phyloP scores from a whole-genome alignment of 2,113 vertebrate species.

The Petrocephalus zakoni region DNA sequence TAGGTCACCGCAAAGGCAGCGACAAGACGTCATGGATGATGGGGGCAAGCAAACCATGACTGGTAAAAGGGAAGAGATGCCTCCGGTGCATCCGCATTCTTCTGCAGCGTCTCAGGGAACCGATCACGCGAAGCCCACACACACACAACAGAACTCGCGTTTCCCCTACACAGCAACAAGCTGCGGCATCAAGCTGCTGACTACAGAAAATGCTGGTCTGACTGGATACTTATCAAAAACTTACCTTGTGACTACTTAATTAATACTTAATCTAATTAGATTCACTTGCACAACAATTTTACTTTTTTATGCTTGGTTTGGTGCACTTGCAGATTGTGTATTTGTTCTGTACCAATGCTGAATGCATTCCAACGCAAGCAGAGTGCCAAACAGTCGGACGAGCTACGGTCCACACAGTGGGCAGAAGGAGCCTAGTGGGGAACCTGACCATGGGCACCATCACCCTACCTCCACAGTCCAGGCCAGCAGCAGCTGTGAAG shows the following conservation, averaged over 20 bases:
- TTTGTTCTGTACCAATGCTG: not conserved
- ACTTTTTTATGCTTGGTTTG: not conserved
- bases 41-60: not conserved
- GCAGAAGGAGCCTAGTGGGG: not conserved
- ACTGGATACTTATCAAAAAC: not conserved
- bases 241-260: not conserved
- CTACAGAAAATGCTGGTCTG: not conserved
- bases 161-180: not conserved
- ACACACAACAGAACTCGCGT: not conserved
- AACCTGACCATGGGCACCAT: too few relatives aligned
- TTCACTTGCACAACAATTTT: not conserved
- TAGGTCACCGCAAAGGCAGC: not conserved
- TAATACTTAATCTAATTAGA: not conserved
- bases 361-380: not conserved
- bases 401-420: not conserved
- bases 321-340: not conserved
- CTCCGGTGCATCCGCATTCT: not conserved
- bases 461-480: not conserved
- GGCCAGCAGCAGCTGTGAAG: not conserved
- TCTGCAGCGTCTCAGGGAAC: slow-evolving; percentile 45
- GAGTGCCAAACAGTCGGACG: not conserved
- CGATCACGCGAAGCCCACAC: not conserved
- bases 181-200: not conserved
- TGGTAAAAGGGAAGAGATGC: not conserved
- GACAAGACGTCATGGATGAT: not conserved